Evolutionary conservation across 1,140 invertebrate genomes (phyloP).

Genomic region (Holotrichia oblita): DNA sequence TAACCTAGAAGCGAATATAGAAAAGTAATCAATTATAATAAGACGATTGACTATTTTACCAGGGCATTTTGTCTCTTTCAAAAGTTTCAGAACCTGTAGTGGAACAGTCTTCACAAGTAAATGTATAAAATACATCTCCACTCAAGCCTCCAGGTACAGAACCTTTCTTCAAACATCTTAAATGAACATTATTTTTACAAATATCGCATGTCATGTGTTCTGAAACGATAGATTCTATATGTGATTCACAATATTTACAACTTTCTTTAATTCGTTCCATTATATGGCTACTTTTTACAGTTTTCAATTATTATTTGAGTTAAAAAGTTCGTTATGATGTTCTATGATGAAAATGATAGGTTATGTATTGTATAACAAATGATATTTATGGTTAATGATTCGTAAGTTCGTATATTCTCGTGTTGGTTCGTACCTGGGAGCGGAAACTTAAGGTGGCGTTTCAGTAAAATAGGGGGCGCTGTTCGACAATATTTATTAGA

Average conservation of each 20-base stretch:
- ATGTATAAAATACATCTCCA: conserved; percentile 81
- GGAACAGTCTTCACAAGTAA: conserved; percentile 74
- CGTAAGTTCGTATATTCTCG: too few relatives aligned
- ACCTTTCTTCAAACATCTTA: conserved; percentile 68
- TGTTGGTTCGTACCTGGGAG: too few relatives aligned
- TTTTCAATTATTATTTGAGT: too few relatives aligned
- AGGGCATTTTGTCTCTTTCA: conserved; percentile 70
- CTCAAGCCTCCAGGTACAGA: conserved; percentile 73
- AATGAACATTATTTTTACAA: conserved; percentile 69
- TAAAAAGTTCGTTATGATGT: too few relatives aligned
- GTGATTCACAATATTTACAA: conserved; percentile 58
- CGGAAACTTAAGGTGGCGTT: too few relatives aligned
- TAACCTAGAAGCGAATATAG: conserved; percentile 63
- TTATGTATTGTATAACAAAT: too few relatives aligned
- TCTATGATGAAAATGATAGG: background rate
- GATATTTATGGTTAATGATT: too few relatives aligned
- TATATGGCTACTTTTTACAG: background rate
- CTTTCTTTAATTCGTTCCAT: conserved; percentile 39
- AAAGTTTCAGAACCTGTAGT: conserved; percentile 66
- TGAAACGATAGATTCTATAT: conserved; percentile 49
- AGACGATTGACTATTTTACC: conserved; percentile 59
- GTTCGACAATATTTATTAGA: too few relatives aligned
- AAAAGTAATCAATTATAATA: conserved; percentile 20
- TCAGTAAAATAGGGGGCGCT: too few relatives aligned
- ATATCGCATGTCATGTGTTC: conserved; percentile 63